Base-by-base conservation (phyloP, 2,797 vertebrate species). In the Chromobotia macracanthus region DNA sequence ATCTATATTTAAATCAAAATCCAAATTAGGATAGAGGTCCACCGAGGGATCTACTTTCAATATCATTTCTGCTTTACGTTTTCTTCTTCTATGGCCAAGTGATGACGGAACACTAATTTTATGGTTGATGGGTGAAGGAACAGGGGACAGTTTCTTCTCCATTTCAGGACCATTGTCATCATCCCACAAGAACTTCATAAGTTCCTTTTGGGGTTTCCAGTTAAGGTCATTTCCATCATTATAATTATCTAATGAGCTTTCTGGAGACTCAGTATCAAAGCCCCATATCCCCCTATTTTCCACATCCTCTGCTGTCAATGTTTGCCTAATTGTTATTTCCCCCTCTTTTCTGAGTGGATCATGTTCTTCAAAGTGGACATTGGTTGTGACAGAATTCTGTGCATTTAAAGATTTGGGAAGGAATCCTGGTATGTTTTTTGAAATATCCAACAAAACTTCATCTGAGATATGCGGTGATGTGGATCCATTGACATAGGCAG, bases 51-150 rank as follows among this genome's bases (percentile, higher is more conserved):
- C 96, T 13, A 95, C 94, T 93, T 96, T 97, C 85, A 96, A 95
- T 85, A 97, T 96, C 89, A 97, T 95, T 87, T 99, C 96, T 95
- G 97, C 97, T 92, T 98, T 98, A 82, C 96, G 92, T 90, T 98
- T 99, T 73, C 96, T 93, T 84, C 94, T 96, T 89, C 95, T 97
- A 90, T 95, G 94, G 80, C 51, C 86, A 60, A 84, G 83, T 53
- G 86, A 23, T 25, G 87, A 67, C 61, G 72, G 56, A 69, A 82
- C 78, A 73, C 95, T 93, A 81, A 94, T 96, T 89, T 95, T 97
- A 90, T 95, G 94, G 82, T 58, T 88, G 72, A 84, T 87, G 68
- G 86, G 21, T n/a, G 87, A 72, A 78, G 75, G 58, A 65, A 84
- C 79, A 35, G 90, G 83, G 1, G 90, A 86, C 84, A 89, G 86